Base-by-base conservation (phyloP, 2,888 invertebrate genomes). In the Mystacides longicornis region DNA sequence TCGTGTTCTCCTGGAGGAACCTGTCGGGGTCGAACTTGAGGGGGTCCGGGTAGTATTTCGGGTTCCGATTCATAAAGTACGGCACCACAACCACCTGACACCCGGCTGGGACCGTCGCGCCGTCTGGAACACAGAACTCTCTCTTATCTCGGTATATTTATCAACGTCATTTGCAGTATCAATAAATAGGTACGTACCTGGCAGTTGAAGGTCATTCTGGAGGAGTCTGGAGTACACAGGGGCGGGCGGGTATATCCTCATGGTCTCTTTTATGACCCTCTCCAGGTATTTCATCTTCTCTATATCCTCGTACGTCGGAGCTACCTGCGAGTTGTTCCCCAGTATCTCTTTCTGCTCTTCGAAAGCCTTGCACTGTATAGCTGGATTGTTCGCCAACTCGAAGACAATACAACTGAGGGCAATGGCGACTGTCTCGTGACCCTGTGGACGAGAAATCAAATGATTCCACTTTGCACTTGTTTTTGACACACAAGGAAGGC, bases 391-490 rank as follows among this genome's bases (percentile, higher is more conserved):
- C 1, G 76, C 73, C 46, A 79, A 62, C 48, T 64, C 63, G 58
- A 72, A 74, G 2, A 78, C 59, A 3, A 69, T 61, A 67, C 75
- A 78, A 60, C 69, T 68, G n/a, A 78, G 66, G 5, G 71, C 72
- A 14, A 74, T 67, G 1, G 75, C 66, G 20, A 74, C 76, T 1
- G 77, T 78, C 58, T 77, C 74, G 57, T 76, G 72, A 1, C 74
- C 75, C 76, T 76, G 51, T 56, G n/a, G n/a, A n/a, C n/a, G n/a
- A n/a, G n/a, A n/a, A n/a, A n/a, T n/a, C n/a, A n/a, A n/a, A n/a
- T n/a, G n/a, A n/a, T n/a, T n/a, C n/a, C n/a, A n/a, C n/a, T n/a
- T n/a, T n/a, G n/a, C n/a, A n/a, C n/a, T n/a, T n/a, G n/a, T n/a
- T n/a, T n/a, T n/a, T n/a, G n/a, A n/a, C n/a, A n/a, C n/a, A n/a